Percentiles rank a stretch among this genome's conserved stretches.
Evolutionary conservation across 1,140 invertebrate genomes (phyloP).

Genomic region (Trichonephila inaurata): DNA sequence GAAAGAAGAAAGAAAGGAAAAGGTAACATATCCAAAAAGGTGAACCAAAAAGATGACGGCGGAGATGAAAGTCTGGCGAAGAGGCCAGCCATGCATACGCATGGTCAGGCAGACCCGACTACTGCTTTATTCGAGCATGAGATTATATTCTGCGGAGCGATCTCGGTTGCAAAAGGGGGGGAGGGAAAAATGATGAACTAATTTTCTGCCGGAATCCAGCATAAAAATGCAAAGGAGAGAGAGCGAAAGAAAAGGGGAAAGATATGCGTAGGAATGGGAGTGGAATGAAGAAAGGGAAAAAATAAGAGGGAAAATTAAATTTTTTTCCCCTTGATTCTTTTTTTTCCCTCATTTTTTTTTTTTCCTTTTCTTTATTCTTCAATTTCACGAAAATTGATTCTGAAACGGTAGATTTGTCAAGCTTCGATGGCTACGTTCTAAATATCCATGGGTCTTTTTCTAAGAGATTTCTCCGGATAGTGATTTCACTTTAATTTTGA

Average conservation of each 20-base stretch:
- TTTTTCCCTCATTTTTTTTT: not conserved
- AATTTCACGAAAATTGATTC: conserved; percentile 24
- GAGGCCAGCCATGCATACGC: conserved; percentile 46
- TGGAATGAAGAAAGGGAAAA: not conserved
- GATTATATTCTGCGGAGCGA: conserved; percentile 35
- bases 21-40: not conserved
- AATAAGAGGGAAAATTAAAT: conserved; percentile 2
- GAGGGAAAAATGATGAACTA: conserved; percentile 46
- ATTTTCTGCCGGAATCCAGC: conserved; percentile 48
- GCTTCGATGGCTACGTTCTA: not conserved
- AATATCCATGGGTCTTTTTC: no score
- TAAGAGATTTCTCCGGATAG: no score
- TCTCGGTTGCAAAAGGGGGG: not conserved
- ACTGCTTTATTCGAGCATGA: not conserved
- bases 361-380: not conserved
- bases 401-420: not conserved
- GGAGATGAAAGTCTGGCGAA: conserved; percentile 48
- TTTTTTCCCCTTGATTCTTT: not conserved
- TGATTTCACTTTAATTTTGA: no score
- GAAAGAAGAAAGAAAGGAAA: not conserved
- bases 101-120: conserved; percentile 47
- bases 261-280: not conserved
- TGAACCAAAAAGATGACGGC: conserved; percentile 33
- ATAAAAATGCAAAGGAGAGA: conserved; percentile 24
- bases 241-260: not conserved